Percentiles rank a stretch among this genome's conserved stretches.
Evolutionary conservation across 2,888 invertebrate species (phyloP).

Genomic region (Portevinia maculata): DNA sequence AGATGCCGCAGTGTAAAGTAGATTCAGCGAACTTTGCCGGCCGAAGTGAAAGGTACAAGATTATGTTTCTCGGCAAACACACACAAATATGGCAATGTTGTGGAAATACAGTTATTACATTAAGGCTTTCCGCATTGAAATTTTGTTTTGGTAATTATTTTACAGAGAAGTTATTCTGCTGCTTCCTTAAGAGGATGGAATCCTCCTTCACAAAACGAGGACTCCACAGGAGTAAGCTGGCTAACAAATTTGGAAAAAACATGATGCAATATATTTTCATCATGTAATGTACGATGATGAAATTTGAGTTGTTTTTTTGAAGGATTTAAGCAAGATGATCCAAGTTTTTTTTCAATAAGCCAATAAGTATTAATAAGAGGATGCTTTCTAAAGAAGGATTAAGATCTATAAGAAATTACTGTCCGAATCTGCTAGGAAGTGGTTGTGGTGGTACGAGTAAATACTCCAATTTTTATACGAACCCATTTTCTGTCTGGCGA

Average conservation of each 20-base stretch:
- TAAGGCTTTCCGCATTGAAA: constrained; percentile 16
- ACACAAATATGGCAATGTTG: constrained; percentile 4
- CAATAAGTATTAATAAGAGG: too few species aligned
- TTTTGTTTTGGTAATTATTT: constrained; percentile 20
- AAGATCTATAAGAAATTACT: too few species aligned
- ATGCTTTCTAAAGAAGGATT: too few species aligned
- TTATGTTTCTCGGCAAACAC: constrained; percentile 43
- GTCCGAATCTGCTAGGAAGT: too few species aligned
- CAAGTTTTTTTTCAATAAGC: too few species aligned
- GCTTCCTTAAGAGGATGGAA: not conserved
- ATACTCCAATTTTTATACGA: too few species aligned
- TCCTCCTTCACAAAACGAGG: not conserved
- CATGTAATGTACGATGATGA: constrained; percentile 7
- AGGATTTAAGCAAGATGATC: not conserved
- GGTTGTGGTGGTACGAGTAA: too few species aligned
- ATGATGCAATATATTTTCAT: constrained; percentile 2
- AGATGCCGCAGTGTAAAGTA: constrained; percentile 41
- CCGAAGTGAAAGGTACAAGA: constrained; percentile 58
- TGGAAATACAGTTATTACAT: constrained; percentile 18
- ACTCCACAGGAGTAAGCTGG: constrained; percentile 2
- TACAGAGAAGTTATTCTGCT: not conserved
- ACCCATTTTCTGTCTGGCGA: too few species aligned
- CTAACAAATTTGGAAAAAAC: constrained; percentile 2
- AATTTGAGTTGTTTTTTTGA: too few species aligned
- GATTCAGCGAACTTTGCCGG: constrained; percentile 13